Base-by-base conservation (phyloP, 2,888 invertebrate genomes). In the Eupithecia abbreviata region DNA sequence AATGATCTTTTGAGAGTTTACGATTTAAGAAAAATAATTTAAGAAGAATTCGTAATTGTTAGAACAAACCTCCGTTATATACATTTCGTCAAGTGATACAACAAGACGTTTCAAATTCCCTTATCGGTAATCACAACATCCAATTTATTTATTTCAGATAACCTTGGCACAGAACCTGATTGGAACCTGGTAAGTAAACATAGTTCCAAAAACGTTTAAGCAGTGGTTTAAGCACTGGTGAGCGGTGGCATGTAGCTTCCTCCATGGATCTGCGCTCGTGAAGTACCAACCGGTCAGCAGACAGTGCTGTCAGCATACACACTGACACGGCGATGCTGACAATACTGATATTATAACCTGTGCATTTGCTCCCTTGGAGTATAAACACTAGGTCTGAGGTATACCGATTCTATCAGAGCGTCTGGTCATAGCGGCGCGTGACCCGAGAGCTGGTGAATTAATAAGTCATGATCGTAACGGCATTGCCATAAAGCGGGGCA, bases 281-380 rank as follows among this genome's bases (percentile, higher is more conserved):
- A 97, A 98, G 92, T 98, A 99, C 73, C 98, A 96, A 90, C 98
- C 98, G 10, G 97, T 30, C 30, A 30, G 45, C 98, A 41, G 98
- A 98, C 2, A 99, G 93, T 0, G 98, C 98, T 0, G 98, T 98
- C 82, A 99, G 93, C 0, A 98, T 99, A 90, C 98, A 98, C 0
- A 99, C 98, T 0, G 98, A 98, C 0, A 99, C 98, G 0, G 98
- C 98, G 75, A 98, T 97, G 74, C 98, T 98, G 82, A 98, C 96
- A 51, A 51, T 15, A 3, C 51, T 51, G 2, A 47, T 47, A 12
- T 1, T 47, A 12, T 1, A 47, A 47, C 47, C 47, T 10, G 10
- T 3, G 47, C 47, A 47, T 47, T 47, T 47, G 47, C 12, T 47
- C 10, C 4, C 51, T 51, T 51, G 51, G 51, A 51, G 13, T 51